Evolutionary conservation across 2,113 vertebrate species (phyloP).

Genomic region (Elaphurus davidianus): DNA sequence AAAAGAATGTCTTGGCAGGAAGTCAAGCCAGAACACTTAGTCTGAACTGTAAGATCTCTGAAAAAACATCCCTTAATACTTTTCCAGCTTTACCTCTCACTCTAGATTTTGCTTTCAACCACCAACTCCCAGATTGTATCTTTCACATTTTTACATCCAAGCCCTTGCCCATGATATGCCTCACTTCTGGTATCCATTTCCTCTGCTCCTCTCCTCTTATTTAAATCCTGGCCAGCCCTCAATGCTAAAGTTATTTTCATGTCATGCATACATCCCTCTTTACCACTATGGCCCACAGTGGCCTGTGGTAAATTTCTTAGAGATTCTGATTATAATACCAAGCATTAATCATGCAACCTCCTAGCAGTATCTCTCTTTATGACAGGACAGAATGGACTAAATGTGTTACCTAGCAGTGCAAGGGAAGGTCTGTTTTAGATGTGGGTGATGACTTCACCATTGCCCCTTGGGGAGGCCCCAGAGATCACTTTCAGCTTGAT

Average conservation of each 20-base stretch:
- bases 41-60: slow-evolving; percentile 22
- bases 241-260: background rate
- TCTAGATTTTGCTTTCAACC: slow-evolving; percentile 39
- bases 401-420: background rate
- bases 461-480: background rate
- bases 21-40: slow-evolving; percentile 64
- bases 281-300: background rate
- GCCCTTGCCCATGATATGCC: background rate
- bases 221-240: slow-evolving; percentile 13
- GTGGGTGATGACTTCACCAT: background rate
- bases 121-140: background rate
- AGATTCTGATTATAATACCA: background rate
- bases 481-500: background rate
- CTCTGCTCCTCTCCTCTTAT: background rate
- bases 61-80: slow-evolving; percentile 39
- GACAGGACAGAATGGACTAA: background rate
- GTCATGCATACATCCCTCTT: background rate
- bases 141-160: background rate
- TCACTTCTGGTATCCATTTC: background rate
- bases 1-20: slow-evolving; percentile 67
- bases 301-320: background rate
- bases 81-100: slow-evolving; percentile 45
- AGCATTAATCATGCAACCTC: background rate
- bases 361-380: background rate
- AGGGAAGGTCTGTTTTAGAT: background rate